Evolutionary conservation across 1,140 invertebrate species (phyloP), one percentile per base, ranked within the genome.

Genomic region (Protaetia brevitarsis): DNA sequence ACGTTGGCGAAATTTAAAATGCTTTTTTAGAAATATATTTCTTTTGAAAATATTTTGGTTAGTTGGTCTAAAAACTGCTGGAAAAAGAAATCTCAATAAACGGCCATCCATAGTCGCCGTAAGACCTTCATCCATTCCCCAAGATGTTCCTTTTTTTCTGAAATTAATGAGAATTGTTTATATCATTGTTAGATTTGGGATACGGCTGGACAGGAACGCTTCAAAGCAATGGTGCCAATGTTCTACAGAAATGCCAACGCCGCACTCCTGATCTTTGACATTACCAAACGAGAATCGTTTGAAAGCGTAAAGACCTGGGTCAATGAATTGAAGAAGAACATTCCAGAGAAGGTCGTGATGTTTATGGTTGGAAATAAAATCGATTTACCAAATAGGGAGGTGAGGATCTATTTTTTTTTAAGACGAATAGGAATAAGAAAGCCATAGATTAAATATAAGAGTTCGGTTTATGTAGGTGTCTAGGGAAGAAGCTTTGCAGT

Each of bases 191-290:
- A 86, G 90, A 87, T 90, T 27, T 93, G 94, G 94, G 94, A 97
- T 76, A 96, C 94, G 4, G 94, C 94, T 6, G 94, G 94, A 0
- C 91, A 94, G 77, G 87, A 90, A 77, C 82, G 93, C 70, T 96
- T 94, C 78, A 84, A 89, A 65, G 88, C 93, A 0, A 89, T 96
- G 84, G 92, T 92, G 0, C 94, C 94, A 4, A 94, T 96, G 90
- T 96, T 96, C 77, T 96, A 96, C 78, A 82, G 94, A 71, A 93
- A 94, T 72, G 91, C 94, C 0, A 92, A 93, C 74, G 93, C 91
- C 2, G 92, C 92, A 2, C 84, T 96, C 51, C 80, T 96, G 57
- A 89, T 95, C 0, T 96, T 93, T 77, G 94, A 96, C 78, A 84
- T 96, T 41, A 93, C 92, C 0, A 85, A 89, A 66, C 79, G 85